Percentiles rank a stretch among this genome's conserved stretches.
Conservation (phyloP, 2,888 invertebrate species). For the Microctonus aethiopoides region DNA sequence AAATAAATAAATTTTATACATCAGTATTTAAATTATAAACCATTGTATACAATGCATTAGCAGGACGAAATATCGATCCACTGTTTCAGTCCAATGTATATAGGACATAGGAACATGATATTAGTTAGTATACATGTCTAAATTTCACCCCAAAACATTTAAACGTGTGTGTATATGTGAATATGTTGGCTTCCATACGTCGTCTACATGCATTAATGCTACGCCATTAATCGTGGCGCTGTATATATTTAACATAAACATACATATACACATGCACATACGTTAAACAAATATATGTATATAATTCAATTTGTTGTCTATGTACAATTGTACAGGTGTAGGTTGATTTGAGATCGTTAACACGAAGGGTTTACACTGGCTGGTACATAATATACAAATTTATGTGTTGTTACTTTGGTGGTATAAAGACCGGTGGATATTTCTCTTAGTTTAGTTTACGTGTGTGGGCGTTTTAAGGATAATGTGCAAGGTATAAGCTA, state of each 20-base stretch:
- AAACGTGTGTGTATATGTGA: conserved; percentile 33
- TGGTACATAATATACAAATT: conserved; percentile 3
- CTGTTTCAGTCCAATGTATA: conserved; percentile 40
- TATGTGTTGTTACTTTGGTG: too few relatives aligned
- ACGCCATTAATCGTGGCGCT: conserved; percentile 24
- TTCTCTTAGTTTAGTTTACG: too few relatives aligned
- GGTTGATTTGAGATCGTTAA: background rate
- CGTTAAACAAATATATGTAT: too few relatives aligned
- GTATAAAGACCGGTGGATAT: too few relatives aligned
- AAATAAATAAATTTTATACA: too few relatives aligned
- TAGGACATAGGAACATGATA: background rate
- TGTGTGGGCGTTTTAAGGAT: conserved; percentile 42
- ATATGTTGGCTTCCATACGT: conserved; percentile 30
- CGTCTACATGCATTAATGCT: conserved; percentile 28
- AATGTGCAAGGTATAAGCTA: conserved; percentile 47
- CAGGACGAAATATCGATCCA: conserved; percentile 58
- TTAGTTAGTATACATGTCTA: conserved; percentile 5
- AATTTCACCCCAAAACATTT: too few relatives aligned
- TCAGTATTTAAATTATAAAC: too few relatives aligned
- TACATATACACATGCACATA: conserved; percentile 9
- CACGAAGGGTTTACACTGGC: background rate
- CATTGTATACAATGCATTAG: conserved; percentile 34
- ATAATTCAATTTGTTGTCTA: conserved; percentile 1
- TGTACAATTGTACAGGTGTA: conserved; percentile 32
- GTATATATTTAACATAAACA: conserved; percentile 16